Evolutionary conservation across 1,140 invertebrate species (phyloP).

Genomic region (Triops longicaudatus): DNA sequence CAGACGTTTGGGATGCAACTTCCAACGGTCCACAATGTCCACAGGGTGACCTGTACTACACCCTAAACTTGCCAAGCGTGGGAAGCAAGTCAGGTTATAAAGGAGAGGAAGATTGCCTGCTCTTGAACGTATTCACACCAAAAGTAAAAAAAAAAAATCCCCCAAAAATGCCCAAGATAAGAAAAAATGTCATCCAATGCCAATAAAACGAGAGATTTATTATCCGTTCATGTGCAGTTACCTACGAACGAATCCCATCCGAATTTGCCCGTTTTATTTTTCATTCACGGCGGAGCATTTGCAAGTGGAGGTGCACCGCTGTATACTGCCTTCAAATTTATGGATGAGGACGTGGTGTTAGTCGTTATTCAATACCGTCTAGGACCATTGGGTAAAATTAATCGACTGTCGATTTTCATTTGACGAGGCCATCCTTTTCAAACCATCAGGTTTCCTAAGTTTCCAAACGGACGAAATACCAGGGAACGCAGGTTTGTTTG

Average conservation of each 20-base stretch:
- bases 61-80: background rate
- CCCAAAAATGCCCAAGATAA: background rate
- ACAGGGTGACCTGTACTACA: background rate
- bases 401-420: background rate
- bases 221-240: background rate
- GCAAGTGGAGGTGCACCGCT: background rate
- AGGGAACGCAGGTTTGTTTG: constrained; percentile 51
- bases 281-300: constrained; percentile 31
- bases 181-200: background rate
- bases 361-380: constrained; percentile 39
- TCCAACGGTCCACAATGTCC: constrained; percentile 19
- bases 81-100: background rate
- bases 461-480: constrained; percentile 34
- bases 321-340: constrained; percentile 31
- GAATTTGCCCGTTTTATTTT: constrained; percentile 26
- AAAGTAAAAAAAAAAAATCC: constrained; percentile 21
- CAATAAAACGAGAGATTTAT: background rate
- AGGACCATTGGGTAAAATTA: constrained; percentile 37
- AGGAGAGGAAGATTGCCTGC: constrained; percentile 24
- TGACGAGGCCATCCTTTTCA: background rate
- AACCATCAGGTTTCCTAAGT: background rate
- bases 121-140: constrained; percentile 25
- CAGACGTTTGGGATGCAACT: constrained; percentile 11
- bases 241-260: constrained; percentile 4
- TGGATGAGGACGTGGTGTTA: constrained; percentile 38